Evolutionary conservation across 2,113 vertebrate species (phyloP), one percentile per base, ranked within the genome.

Genomic region (Sorex fumeus): DNA sequence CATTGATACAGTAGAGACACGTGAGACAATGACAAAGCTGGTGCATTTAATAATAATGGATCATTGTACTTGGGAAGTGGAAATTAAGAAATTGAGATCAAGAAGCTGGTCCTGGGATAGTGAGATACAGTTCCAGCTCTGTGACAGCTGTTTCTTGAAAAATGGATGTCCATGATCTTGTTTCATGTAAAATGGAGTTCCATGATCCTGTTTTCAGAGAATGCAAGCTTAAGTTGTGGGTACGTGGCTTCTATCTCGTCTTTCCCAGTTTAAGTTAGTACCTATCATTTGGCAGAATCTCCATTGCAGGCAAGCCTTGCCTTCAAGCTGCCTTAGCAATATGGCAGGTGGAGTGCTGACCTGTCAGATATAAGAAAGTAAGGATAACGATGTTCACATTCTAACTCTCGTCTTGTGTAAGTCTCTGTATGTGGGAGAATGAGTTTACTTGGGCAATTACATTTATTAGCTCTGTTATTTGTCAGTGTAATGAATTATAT

Each of bases 401-500:
- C 88, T 4, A 32, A 36, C n/a, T n/a, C n/a, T n/a, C n/a, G n/a
- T 11, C 11, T 18, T 45, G 0, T 34, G 0, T 66, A 40, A 72
- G 40, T 16, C 72, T 72, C 23, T 70, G 30, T 64, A 30, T 76
- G 10, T 72, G 45, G 45, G 45, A 78, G 66, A 40, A 8, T 81
- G 53, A 84, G 25, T 25, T 2, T 64, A 47, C 45, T 74, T 75
- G 74, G n/a, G 64, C 43, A 70, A 19, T 93, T 64, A 43, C 2
- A 2, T 87, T 94, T 45, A 4, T 75, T 70, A 86, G 23, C 30
- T 71, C 36, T 84, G 53, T 60, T 40, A 0, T 69, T 79, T 93
- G 76, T 70, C 69, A 66, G 77, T 50, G 47, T 62, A 74, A 86
- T 92, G 72, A 95, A 81, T 96, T 88, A 93, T 81, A 13, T 91